A percentile compares a stretch with the other conserved stretches of the same genome.
Evolutionary conservation across 2,888 invertebrate genomes (phyloP).

Genomic region (Imbricaverruca yamaguchii): DNA sequence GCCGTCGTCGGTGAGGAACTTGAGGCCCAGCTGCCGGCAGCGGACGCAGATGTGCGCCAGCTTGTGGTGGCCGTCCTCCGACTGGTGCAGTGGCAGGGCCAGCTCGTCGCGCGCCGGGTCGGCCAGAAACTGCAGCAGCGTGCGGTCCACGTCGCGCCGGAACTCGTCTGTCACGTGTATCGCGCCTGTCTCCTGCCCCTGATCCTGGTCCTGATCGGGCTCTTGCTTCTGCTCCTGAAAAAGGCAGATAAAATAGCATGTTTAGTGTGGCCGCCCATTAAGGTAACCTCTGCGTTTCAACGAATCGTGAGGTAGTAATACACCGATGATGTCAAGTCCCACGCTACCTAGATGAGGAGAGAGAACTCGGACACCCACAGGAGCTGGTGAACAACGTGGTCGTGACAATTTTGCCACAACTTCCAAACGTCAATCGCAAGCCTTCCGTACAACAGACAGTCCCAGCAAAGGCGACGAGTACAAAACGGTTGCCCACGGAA

Average conservation of each 20-base stretch:
- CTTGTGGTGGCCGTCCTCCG: constrained; percentile 53
- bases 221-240: neutral
- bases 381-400: too few relatives aligned
- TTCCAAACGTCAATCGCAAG: too few relatives aligned
- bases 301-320: too few relatives aligned
- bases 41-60: constrained; percentile 17
- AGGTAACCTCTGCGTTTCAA: too few relatives aligned
- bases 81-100: constrained; percentile 70
- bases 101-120: constrained; percentile 76
- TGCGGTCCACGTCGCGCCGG: constrained; percentile 60
- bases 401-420: too few relatives aligned
- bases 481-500: too few relatives aligned
- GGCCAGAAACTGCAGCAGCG: constrained; percentile 62
- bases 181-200: constrained; percentile 59
- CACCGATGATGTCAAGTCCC: too few relatives aligned
- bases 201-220: constrained; percentile 72
- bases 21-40: constrained; percentile 5
- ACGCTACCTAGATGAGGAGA: too few relatives aligned
- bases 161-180: constrained; percentile 70
- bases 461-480: too few relatives aligned
- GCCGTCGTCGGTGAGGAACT: neutral
- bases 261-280: too few relatives aligned
- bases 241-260: neutral
- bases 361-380: too few relatives aligned
- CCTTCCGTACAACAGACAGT: too few relatives aligned